Base-by-base conservation (phyloP, 2,797 vertebrate genomes). In the Loriculus beryllinus region DNA sequence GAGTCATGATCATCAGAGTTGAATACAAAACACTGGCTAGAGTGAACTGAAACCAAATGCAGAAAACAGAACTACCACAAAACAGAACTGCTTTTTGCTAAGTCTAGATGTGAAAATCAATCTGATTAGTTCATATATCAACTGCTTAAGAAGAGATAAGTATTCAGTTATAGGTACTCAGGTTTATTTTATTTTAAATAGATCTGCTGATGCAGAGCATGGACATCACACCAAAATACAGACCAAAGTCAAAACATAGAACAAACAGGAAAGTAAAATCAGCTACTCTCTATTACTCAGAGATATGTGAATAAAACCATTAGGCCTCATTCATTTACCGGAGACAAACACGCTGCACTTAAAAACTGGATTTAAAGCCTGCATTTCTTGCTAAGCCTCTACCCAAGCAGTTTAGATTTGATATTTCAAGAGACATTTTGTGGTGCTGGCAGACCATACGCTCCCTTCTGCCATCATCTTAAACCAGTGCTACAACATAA, bases 361-460 rank as follows among this genome's bases (percentile, higher is more conserved):
- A 75, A 64, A 81, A 91, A 83, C 29, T 60, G 72, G 35, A 80
- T 85, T 77, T 82, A 49, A 57, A 74, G 65, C 39, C 59, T 54
- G 28, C 23, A 43, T 74, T 94, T 90, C 57, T 60, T 77, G 42
- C 35, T 86, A 87, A 93, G 86, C 68, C 56, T 83, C 79, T 90
- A 91, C 43, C 25, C 80, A 37, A 65, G 77, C 62, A 72, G 57
- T 75, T 90, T 40, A 82, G 64, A 68, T 71, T 56, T 86, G 82
- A 90, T 84, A 93, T 94, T 92, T 93, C 40, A 65, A 74, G 62
- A 59, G 76, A 76, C 57, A 54, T 88, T 94, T 60, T 88, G 74
- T 43, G 88, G 89, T 3, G 8, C 74, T 81, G 45, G 57, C 76
- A 94, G 56, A 80, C 23, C 43, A 45, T 42, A 49, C 1, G 2